These are phyloP conservation scores for Meriones unguiculatus DNA, from an alignment of 2,113 vertebrate genomes.

Conservation along the genomic window DNA sequence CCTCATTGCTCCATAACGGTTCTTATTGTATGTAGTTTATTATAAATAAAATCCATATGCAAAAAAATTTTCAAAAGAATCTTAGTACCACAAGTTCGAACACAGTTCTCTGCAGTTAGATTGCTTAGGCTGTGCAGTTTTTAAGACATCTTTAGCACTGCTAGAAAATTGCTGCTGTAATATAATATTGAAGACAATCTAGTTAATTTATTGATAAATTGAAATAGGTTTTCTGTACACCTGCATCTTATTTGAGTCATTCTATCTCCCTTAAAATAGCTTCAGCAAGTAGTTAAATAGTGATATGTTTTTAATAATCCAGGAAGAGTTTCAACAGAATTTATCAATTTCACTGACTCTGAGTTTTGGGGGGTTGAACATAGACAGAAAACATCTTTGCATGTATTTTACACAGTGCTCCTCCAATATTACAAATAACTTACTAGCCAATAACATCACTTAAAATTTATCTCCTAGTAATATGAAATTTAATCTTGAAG, in stretches of 20 bases:
- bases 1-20: too few relatives aligned
- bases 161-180: not conserved
- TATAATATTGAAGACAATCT: not conserved
- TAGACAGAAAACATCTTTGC: not conserved
- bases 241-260: not conserved
- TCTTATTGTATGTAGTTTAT: too few relatives aligned
- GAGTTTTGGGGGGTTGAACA: not conserved
- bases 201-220: not conserved
- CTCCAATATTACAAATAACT: constrained; percentile 8
- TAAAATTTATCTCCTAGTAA: not conserved
- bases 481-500: constrained; percentile 47
- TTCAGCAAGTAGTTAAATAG: not conserved
- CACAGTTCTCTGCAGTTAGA: not conserved
- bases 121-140: not conserved
- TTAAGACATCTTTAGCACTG: not conserved
- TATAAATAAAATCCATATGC: too few relatives aligned
- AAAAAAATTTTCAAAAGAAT: not conserved
- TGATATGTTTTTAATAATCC: not conserved
- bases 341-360: not conserved
- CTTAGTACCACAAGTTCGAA: not conserved
- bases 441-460: not conserved
- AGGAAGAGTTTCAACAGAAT: constrained; percentile 24
- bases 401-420: constrained; percentile 22
- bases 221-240: not conserved
- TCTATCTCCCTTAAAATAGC: constrained; percentile 16